Evolutionary conservation across 2,797 vertebrate species (phyloP), one percentile per base, ranked within the genome.

Genomic region (Ataeniobius toweri): DNA sequence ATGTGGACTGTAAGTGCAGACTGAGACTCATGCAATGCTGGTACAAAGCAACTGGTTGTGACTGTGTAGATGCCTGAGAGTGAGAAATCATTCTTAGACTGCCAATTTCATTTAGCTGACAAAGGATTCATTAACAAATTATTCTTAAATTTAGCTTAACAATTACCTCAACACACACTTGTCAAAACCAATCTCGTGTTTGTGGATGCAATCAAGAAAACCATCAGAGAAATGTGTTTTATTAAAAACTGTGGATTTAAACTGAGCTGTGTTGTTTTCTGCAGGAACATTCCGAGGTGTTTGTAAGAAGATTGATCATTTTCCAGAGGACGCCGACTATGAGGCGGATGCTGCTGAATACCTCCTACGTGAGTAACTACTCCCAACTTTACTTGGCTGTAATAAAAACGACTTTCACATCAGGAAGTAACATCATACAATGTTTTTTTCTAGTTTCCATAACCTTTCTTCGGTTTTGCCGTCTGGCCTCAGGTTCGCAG

Each of bases 231-330:
- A 36, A 41, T 3, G 13, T 24, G 3, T 74, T 36, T 28, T 41
- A 36, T 44, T 26, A 8, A 28, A 46, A 36, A 75, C 24, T 59
- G 70, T 59, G 71, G 18, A 58, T 55, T 16, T 67, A 12, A 83
- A 20, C 48, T 73, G n/a, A 68, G 24, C 20, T 80, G 56, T 91
- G 78, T 88, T 78, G 39, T 18, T 65, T 74, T 87, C 86, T 80
- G 63, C 95, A 99, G 98, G 98, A 89, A 96, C 97, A 3, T 99
- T 98, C 94, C 96, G 97, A 93, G 98, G 98, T 14, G 96, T 99
- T 83, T 99, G 98, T 94, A 99, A 99, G 97, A 99, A 98, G 94
- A 99, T 99, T 53, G 98, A 99, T 90, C 98, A 99, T 94, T 99
- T 99, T 89, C 98, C 98, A 0, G 98, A 99, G 85, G 98, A 98